Evolutionary conservation across 2,113 vertebrate species (phyloP), one percentile per base, ranked within the genome.

Genomic region (Pampusana beccarii): DNA sequence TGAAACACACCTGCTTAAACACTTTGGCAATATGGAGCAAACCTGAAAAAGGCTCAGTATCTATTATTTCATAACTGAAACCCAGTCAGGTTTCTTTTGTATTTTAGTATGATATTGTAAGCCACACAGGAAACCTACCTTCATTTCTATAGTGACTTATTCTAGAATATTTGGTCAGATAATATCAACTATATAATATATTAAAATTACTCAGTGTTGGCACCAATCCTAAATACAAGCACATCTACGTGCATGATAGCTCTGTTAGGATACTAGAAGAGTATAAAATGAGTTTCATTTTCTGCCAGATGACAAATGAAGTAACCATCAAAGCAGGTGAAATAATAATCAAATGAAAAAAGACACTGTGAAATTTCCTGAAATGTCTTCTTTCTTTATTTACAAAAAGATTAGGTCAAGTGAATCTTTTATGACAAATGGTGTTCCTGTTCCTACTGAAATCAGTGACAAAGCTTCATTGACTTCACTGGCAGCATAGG

Each of bases 51-150:
- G 54, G 79, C 36, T 90, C 92, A 34, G 84, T 93, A 97, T 95
- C 88, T 96, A 97, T 97, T 96, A 97, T 97, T 97, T 97, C 94
- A 95, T 72, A 96, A 96, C 93, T 96, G 97, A 98, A 98, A 98
- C 93, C 81, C 70, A 90, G 80, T 56, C 65, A 97, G 79, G 72
- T 92, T 95, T 97, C 95, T 95, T 96, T 95, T 95, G 87, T 92
- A 81, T 88, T 82, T 96, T 78, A 79, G 53, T 88, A 86, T 66
- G 66, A 83, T 94, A 87, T 38, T 87, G 85, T 61, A 95, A 97
- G 90, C 92, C 90, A 88, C 93, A 96, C 95, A 98, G 97, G 96
- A 98, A 98, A 81, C 66, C 81, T 94, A 88, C 48, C 75, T 96
- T 96, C 80, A 96, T 93, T 88, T 96, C 88, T 74, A 94, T 92